Evolutionary conservation across 2,888 invertebrate species (phyloP).

Genomic region (Biston betularia): DNA sequence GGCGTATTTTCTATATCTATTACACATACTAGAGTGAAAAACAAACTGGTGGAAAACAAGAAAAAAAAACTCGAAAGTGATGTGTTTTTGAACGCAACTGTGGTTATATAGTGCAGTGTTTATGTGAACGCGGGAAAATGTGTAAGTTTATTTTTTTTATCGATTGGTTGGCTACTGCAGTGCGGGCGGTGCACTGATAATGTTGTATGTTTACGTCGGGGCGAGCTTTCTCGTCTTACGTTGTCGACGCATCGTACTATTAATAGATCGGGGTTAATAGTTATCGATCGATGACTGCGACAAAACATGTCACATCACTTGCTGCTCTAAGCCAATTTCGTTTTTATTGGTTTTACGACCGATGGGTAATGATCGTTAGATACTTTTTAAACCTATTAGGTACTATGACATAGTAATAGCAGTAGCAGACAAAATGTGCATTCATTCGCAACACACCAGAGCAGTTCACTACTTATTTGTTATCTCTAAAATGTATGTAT

Average conservation of each 20-base stretch:
- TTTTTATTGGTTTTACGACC: not conserved
- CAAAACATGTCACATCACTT: constrained; percentile 26
- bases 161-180: constrained; percentile 73
- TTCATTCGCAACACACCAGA: not conserved
- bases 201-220: constrained; percentile 70
- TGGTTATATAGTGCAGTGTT: constrained; percentile 45
- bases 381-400: too few species aligned
- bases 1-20: constrained; percentile 48
- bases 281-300: constrained; percentile 54
- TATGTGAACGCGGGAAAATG: constrained; percentile 70
- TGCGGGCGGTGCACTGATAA: constrained; percentile 70
- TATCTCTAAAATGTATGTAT: too few species aligned
- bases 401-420: not conserved
- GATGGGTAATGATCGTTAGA: not conserved
- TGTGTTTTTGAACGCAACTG: constrained; percentile 48
- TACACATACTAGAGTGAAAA: constrained; percentile 11
- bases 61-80: constrained; percentile 5
- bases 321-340: constrained; percentile 23
- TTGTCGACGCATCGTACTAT: constrained; percentile 50
- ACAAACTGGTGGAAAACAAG: constrained; percentile 14
- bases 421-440: not conserved
- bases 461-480: too few species aligned
- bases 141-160: constrained; percentile 68
- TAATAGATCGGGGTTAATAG: constrained; percentile 58
- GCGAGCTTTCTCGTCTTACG: constrained; percentile 53